Conservation (phyloP, 2,888 invertebrate species). For the Dryomyza anilis region DNA sequence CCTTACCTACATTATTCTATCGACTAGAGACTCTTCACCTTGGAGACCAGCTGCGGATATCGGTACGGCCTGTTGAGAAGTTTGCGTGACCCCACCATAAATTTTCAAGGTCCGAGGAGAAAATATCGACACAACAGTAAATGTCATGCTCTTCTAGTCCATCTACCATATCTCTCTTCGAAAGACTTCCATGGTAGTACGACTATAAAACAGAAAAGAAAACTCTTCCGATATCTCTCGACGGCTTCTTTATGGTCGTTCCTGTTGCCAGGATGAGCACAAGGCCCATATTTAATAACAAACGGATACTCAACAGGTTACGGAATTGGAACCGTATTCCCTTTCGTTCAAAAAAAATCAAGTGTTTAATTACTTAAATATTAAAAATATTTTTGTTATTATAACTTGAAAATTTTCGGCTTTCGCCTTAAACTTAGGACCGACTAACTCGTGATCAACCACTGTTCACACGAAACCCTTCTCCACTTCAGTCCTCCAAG, state of each 20-base stretch:
- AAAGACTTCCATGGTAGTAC: slow-evolving; percentile 25
- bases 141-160: slow-evolving; percentile 19
- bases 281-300: background rate
- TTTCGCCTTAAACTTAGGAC: slow-evolving; percentile 62
- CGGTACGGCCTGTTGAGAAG: slow-evolving; percentile 63
- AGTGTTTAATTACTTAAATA: background rate
- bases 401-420: slow-evolving; percentile 39
- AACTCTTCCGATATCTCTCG: slow-evolving; percentile 13
- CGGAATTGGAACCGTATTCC: background rate
- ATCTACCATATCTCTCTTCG: slow-evolving; percentile 15
- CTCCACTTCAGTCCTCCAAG: slow-evolving; percentile 68
- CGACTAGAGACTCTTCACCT: slow-evolving; percentile 71
- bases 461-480: slow-evolving; percentile 66
- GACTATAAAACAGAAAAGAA: slow-evolving; percentile 19
- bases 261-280: background rate
- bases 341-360: background rate
- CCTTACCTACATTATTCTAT: slow-evolving; percentile 25
- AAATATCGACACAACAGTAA: slow-evolving; percentile 22
- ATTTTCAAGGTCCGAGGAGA: slow-evolving; percentile 16
- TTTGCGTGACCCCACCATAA: slow-evolving; percentile 30
- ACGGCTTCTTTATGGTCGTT: background rate
- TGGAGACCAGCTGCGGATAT: slow-evolving; percentile 78
- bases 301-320: background rate
- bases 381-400: background rate
- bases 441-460: background rate